Evolutionary conservation across 2,888 invertebrate genomes (phyloP).

Genomic region (Cancer borealis): DNA sequence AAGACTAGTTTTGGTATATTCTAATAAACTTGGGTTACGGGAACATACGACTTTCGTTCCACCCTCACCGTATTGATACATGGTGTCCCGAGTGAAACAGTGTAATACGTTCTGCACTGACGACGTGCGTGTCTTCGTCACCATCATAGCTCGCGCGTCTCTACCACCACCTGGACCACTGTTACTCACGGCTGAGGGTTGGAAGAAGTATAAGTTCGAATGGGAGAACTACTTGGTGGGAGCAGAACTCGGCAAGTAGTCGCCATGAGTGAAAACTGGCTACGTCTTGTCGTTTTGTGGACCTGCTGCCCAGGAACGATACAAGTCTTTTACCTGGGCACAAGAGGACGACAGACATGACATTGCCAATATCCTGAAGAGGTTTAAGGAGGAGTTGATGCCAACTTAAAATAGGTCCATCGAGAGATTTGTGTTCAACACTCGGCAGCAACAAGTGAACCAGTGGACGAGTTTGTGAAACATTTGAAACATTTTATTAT

Average conservation of each 20-base stretch:
- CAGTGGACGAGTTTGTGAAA: neutral
- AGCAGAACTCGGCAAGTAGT: neutral
- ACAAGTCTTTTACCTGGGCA: constrained; percentile 11
- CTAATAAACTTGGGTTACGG: too few species aligned
- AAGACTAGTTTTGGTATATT: too few species aligned
- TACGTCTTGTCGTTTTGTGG: neutral
- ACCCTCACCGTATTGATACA: too few species aligned
- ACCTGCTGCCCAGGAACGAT: neutral
- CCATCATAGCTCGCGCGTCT: neutral
- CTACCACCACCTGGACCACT: neutral
- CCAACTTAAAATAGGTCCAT: constrained; percentile 37
- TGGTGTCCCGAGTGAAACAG: too few species aligned
- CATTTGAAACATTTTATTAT: too few species aligned
- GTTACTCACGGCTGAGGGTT: neutral
- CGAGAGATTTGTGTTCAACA: constrained; percentile 3
- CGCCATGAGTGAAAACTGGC: neutral
- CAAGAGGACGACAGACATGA: constrained; percentile 34
- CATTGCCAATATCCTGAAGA: neutral
- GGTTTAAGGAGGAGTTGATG: neutral
- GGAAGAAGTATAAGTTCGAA: constrained; percentile 13
- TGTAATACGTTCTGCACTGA: too few species aligned
- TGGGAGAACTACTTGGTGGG: constrained; percentile 27
- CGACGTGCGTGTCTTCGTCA: neutral
- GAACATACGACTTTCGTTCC: too few species aligned
- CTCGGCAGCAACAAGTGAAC: neutral